Conservation (phyloP, 2,113 vertebrate species). For the Okapia johnstoni region DNA sequence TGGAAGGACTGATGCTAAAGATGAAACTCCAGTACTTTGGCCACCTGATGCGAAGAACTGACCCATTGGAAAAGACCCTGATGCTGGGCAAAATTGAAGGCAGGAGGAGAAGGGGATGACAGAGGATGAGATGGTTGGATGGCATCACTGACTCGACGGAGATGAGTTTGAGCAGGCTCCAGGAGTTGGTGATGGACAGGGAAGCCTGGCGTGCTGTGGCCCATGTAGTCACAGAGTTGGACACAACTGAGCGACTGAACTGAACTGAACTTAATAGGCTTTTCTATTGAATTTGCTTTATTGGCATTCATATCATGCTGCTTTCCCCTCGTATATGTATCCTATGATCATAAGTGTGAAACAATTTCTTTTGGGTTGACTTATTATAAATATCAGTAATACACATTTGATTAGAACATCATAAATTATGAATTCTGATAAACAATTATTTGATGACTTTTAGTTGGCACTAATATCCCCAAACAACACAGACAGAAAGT, state of each 20-base stretch:
- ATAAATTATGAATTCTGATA: not conserved
- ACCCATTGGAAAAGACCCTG: not conserved
- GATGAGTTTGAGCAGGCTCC: not conserved
- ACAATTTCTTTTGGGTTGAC: not conserved
- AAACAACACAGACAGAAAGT: not conserved
- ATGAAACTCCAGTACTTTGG: not conserved
- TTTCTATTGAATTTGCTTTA: not conserved
- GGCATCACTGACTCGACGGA: not conserved
- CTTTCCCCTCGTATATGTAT: not conserved
- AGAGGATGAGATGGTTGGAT: not conserved
- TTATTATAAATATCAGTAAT: not conserved
- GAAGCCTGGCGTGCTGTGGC: not conserved
- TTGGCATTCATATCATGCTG: not conserved
- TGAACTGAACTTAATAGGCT: not conserved
- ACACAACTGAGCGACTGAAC: not conserved
- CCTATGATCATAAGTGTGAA: not conserved
- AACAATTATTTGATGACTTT: not conserved
- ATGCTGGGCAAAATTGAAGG: not conserved
- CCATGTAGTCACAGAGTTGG: fast-evolving
- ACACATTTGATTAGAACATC: not conserved
- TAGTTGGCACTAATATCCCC: not conserved
- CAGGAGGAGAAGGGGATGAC: not conserved
- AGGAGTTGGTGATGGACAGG: not conserved
- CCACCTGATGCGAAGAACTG: not conserved
- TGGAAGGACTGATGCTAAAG: not conserved